Base-by-base conservation (phyloP, 2,888 invertebrate genomes). In the Cylindroiulus punctatus region DNA sequence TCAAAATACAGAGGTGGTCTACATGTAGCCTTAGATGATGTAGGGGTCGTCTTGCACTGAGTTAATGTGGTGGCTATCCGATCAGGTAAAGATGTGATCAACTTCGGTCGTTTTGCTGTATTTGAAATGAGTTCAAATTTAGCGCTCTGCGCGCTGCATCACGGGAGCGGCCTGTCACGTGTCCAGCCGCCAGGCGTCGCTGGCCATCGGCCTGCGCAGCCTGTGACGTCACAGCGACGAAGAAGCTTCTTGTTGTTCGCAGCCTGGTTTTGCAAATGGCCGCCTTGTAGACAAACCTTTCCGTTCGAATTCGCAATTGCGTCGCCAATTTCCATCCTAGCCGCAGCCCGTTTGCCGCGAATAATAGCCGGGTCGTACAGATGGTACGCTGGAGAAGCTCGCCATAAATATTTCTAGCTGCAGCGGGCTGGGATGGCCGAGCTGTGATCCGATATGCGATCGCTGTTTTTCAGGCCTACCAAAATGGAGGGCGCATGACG, bases 401-500 rank as follows among this genome's bases (percentile, higher is more conserved):
- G 83, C 22, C 42, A 83, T 83, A 83, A 83, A 36, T 36, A 83
- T 36, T 36, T 42, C 17, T 42, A 7, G 83, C 4, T 22, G 40
- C 36, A 83, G n/a, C 36, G 42, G 40, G 83, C 36, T n/a, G 17
- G 36, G 83, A 83, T 83, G 36, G 83, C n/a, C n/a, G 12, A 17
- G 36, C n/a, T 36, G 42, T 42, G 83, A 83, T n/a, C 36, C 36
- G 83, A 83, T 83, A 22, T 81, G 40, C 32, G 30, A 40, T 40
- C 40, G 81, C 22, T 83, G 83, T 83, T 83, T 83, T 83, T 83
- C 36, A 7, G 19, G 40, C 32, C 36, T 42, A 36, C 0, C 36
- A 83, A 83, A 42, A 83, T 83, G 83, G 83, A 83, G 83, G 83
- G 83, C 83, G 12, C 10, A 65, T 65, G 65, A 65, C 26, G 65